Conservation (phyloP, 1,140 invertebrate species). For the Spodoptera litura region DNA sequence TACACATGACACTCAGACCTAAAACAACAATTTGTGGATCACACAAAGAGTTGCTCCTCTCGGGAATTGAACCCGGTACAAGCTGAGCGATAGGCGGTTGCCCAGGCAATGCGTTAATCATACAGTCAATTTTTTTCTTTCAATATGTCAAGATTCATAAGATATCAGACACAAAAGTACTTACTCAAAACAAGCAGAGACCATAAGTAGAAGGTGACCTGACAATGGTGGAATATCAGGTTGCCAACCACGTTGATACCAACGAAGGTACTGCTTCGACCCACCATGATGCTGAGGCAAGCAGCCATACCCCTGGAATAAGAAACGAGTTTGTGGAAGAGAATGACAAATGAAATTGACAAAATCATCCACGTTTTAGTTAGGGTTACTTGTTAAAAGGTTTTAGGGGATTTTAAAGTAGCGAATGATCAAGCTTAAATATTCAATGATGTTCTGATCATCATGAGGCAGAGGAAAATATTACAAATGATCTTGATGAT, state of each 20-base stretch:
- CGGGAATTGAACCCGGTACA: too few species aligned
- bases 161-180: constrained; percentile 49
- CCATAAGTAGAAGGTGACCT: constrained; percentile 75
- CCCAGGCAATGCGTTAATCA: too few species aligned
- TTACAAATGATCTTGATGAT: too few species aligned
- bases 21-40: too few species aligned
- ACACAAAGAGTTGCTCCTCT: too few species aligned
- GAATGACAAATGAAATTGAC: not conserved
- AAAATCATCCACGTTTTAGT: too few species aligned
- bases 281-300: constrained; percentile 81
- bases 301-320: constrained; percentile 77
- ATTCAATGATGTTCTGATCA: too few species aligned
- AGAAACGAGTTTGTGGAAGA: not conserved
- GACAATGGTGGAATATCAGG: constrained; percentile 74
- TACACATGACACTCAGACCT: too few species aligned
- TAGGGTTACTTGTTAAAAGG: not conserved
- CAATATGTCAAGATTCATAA: constrained; percentile 10
- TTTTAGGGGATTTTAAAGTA: not conserved
- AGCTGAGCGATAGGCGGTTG: too few species aligned
- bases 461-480: too few species aligned
- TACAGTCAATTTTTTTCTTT: too few species aligned
- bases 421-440: not conserved
- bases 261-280: constrained; percentile 71
- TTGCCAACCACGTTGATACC: constrained; percentile 78
- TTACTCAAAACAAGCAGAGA: constrained; percentile 76